phyloP scores from a whole-genome alignment of 2,888 invertebrate species.

The Smittia sp. region DNA sequence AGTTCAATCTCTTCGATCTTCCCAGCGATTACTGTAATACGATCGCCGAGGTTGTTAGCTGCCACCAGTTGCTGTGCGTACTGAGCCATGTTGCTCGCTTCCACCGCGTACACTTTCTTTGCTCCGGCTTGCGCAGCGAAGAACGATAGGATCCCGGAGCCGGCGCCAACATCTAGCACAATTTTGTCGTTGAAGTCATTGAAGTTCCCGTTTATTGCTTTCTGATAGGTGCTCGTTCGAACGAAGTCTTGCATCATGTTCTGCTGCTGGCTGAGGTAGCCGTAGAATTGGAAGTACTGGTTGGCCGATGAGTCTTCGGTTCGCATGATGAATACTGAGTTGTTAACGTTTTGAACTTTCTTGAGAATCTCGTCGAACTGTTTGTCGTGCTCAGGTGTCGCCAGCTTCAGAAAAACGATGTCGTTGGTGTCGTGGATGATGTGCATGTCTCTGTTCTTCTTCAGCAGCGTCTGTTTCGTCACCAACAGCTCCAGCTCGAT shows the following conservation, averaged over 20 bases:
- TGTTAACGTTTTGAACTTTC: constrained; percentile 45
- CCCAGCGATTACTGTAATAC: constrained; percentile 89
- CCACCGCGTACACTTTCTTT: constrained; percentile 95
- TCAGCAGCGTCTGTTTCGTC: constrained; percentile 28
- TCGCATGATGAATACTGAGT: constrained; percentile 88
- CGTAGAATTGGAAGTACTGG: constrained; percentile 99
- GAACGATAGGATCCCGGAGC: constrained; percentile 96
- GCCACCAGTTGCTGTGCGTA: constrained; percentile 89
- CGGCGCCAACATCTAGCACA: constrained; percentile 96
- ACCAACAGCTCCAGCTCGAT: constrained; percentile 33
- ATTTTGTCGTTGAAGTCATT: constrained; percentile 91
- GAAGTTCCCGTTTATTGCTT: constrained; percentile 90
- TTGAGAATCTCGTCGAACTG: constrained; percentile 38
- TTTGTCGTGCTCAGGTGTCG: constrained; percentile 20
- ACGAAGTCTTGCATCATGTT: constrained; percentile 99
- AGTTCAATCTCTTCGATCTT: constrained; percentile 98
- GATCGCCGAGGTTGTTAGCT: constrained; percentile 83
- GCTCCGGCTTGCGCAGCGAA: constrained; percentile 98
- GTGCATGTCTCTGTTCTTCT: constrained; percentile 24
- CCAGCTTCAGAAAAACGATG: constrained; percentile 25
- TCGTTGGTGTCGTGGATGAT: constrained; percentile 27
- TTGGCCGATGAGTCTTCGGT: constrained; percentile 98
- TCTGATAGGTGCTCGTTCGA: constrained; percentile 96
- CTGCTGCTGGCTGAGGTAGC: constrained; percentile 97
- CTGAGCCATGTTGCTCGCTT: constrained; percentile 98